Percentiles rank a stretch among this genome's conserved stretches.
Conservation (phyloP, 2,797 vertebrate species). For the Pyrocephalus nanus region DNA sequence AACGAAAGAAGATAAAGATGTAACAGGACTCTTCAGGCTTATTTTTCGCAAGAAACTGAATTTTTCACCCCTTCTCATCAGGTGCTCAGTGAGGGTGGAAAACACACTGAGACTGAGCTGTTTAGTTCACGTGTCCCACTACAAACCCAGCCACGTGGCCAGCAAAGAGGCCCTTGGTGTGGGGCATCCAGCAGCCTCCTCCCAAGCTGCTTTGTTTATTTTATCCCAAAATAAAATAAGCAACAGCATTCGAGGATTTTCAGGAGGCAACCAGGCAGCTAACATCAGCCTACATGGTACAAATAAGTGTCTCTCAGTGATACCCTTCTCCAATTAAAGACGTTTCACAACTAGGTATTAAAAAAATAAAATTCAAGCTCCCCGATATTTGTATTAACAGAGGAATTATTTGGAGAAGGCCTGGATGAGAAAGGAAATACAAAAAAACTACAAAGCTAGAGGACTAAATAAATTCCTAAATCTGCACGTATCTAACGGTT, state of each 20-base stretch:
- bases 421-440: background rate
- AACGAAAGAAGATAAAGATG: background rate
- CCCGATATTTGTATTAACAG: background rate
- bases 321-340: background rate
- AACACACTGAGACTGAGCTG: background rate
- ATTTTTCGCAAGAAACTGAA: background rate
- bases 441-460: background rate
- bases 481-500: background rate
- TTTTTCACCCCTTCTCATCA: background rate
- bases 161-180: fast-evolving
- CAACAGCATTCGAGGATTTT: background rate
- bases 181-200: background rate
- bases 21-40: background rate
- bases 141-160: fast-evolving
- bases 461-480: background rate
- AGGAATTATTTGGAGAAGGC: background rate
- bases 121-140: background rate
- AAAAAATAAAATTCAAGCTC: background rate
- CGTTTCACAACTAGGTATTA: background rate
- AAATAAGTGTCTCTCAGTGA: background rate
- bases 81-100: background rate
- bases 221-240: background rate
- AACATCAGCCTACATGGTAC: background rate
- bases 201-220: background rate
- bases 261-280: background rate